Conservation (phyloP, 2,888 invertebrate genomes). For the Amphipyra berbera region DNA sequence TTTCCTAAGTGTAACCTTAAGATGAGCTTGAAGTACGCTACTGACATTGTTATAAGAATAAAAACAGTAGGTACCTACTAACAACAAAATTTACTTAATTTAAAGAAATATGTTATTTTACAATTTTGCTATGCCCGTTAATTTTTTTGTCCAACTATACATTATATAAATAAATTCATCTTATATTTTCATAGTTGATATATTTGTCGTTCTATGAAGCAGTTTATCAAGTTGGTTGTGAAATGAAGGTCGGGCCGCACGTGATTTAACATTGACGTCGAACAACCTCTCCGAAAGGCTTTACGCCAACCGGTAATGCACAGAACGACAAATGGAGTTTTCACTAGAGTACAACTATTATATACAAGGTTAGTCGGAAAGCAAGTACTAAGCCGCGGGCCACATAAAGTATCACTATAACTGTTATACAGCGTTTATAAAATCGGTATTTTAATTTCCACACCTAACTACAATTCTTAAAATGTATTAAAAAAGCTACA, state of each 20-base stretch:
- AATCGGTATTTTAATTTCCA: too few species aligned
- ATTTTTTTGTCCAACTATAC: constrained; percentile 6
- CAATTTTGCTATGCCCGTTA: not conserved
- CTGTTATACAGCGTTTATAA: too few species aligned
- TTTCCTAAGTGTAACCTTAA: constrained; percentile 43
- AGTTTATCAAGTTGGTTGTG: constrained; percentile 44
- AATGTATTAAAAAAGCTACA: too few species aligned
- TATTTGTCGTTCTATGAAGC: constrained; percentile 26
- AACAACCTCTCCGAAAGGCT: constrained; percentile 64
- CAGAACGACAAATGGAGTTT: constrained; percentile 8
- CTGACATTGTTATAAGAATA: constrained; percentile 22
- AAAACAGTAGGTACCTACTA: constrained; percentile 14
- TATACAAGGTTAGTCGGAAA: not conserved
- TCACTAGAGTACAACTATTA: not conserved
- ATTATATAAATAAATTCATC: constrained; percentile 1
- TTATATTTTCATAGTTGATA: constrained; percentile 28
- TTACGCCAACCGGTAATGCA: constrained; percentile 42
- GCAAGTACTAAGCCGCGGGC: too few species aligned
- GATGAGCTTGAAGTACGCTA: constrained; percentile 38
- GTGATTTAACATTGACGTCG: constrained; percentile 75
- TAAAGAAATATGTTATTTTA: not conserved
- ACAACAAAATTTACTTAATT: not conserved
- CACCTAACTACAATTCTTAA: too few species aligned
- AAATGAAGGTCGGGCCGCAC: constrained; percentile 72
- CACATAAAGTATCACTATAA: too few species aligned